Evolutionary conservation across 2,797 vertebrate species (phyloP).

Genomic region (Uromys caudimaculatus): DNA sequence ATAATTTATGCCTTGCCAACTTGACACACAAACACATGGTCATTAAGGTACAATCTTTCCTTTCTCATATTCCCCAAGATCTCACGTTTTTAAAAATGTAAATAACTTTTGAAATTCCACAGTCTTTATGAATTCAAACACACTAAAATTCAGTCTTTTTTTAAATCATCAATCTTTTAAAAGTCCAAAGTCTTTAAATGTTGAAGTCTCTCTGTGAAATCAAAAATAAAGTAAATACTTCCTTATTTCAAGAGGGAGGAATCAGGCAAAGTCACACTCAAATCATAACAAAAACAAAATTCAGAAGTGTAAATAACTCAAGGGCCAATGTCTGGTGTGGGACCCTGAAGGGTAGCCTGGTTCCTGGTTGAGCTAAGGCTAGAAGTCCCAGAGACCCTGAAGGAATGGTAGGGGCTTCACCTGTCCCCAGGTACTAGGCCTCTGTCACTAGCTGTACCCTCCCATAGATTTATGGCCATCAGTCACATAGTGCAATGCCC

Average conservation of each 20-base stretch:
- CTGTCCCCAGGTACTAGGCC: no score
- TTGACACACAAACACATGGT: no score
- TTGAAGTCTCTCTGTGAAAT: not conserved
- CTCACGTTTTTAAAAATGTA: not conserved
- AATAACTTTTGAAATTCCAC: not conserved
- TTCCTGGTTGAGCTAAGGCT: no score
- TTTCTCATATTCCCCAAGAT: not conserved
- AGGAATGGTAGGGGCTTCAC: no score
- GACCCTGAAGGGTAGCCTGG: no score
- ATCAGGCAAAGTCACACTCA: not conserved
- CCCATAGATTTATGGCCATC: no score
- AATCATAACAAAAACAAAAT: not conserved
- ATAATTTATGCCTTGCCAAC: no score
- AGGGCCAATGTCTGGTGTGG: not conserved
- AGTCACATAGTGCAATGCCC: no score
- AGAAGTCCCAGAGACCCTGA: no score
- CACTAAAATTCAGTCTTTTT: not conserved
- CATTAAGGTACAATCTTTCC: no score
- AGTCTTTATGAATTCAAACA: not conserved
- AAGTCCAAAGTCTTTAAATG: not conserved
- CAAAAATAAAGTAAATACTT: not conserved
- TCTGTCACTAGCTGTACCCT: no score
- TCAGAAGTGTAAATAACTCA: not conserved
- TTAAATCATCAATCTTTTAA: not conserved
- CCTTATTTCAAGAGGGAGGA: not conserved